Conservation (phyloP, 2,888 invertebrate species). For the Anoncus sp. region DNA sequence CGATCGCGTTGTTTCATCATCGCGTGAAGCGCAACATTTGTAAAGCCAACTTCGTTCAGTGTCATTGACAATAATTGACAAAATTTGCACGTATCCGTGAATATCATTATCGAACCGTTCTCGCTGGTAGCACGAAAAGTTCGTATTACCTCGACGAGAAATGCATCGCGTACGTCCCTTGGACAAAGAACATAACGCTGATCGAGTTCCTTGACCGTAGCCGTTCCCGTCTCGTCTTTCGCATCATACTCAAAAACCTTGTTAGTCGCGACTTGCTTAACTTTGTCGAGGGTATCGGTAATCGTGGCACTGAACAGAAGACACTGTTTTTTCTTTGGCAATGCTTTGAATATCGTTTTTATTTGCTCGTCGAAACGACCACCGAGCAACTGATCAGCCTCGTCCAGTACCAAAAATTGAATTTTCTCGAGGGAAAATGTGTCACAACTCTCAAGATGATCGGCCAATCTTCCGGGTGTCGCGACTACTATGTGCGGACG, state of each 20-base stretch:
- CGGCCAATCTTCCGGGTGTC: conserved; percentile 97
- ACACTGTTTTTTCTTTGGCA: conserved; percentile 93
- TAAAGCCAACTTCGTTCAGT: conserved; percentile 93
- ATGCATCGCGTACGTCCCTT: conserved; percentile 95
- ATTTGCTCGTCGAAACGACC: conserved; percentile 94
- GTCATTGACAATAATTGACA: conserved; percentile 96
- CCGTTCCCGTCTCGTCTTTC: conserved; percentile 87
- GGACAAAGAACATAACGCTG: conserved; percentile 97
- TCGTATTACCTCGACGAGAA: conserved; percentile 92
- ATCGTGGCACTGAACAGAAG: conserved; percentile 98
- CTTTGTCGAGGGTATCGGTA: conserved; percentile 91
- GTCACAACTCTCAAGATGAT: conserved; percentile 95
- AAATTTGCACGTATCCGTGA: conserved; percentile 97
- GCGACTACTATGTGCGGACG: conserved; percentile 98
- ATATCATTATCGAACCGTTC: conserved; percentile 95
- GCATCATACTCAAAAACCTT: conserved; percentile 85
- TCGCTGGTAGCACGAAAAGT: conserved; percentile 90
- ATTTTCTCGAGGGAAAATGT: conserved; percentile 92
- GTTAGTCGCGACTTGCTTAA: conserved; percentile 86
- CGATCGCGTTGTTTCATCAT: conserved; percentile 96
- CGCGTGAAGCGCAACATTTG: conserved; percentile 96
- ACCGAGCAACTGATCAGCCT: conserved; percentile 95
- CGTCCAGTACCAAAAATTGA: conserved; percentile 96
- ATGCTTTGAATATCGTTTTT: conserved; percentile 89
- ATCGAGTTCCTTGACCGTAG: conserved; percentile 95